Percentiles rank a stretch among this genome's conserved stretches.
phyloP scores from a whole-genome alignment of 2,888 invertebrate species.

The Agriopis aurantiaria region DNA sequence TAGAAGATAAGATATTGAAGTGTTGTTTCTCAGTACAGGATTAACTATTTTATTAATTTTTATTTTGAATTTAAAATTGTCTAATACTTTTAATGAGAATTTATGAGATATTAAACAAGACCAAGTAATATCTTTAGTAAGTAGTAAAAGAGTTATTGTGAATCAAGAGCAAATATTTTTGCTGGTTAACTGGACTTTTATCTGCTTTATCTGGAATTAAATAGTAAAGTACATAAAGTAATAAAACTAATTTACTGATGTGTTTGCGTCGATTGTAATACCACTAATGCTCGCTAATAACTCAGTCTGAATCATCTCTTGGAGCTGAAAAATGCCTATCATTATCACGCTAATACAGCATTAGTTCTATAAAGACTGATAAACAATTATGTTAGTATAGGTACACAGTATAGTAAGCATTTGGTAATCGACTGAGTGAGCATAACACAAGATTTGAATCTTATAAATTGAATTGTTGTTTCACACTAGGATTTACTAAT shows the following conservation, averaged over 20 bases:
- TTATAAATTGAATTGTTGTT: too few species aligned
- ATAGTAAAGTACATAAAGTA: slow-evolving; percentile 9
- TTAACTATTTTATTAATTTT: too few species aligned
- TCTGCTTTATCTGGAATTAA: slow-evolving; percentile 12
- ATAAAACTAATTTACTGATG: slow-evolving; percentile 15
- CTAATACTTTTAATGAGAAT: too few species aligned
- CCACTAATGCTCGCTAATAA: slow-evolving; percentile 15
- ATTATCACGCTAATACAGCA: slow-evolving; percentile 8
- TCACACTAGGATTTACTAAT: too few species aligned
- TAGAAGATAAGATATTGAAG: background rate
- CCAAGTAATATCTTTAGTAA: too few species aligned
- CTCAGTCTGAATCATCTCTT: slow-evolving; percentile 12
- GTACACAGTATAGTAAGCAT: too few species aligned
- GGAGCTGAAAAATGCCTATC: slow-evolving; percentile 8
- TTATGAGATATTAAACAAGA: too few species aligned
- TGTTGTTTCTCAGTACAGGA: too few species aligned
- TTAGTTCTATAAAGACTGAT: background rate
- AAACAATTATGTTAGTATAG: background rate
- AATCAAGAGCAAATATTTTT: background rate
- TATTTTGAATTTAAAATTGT: too few species aligned
- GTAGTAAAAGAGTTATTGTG: background rate
- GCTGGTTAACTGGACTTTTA: background rate
- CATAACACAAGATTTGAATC: too few species aligned
- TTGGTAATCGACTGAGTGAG: too few species aligned
- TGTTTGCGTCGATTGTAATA: slow-evolving; percentile 15